Evolutionary conservation across 2,888 invertebrate species (phyloP), one percentile per base, ranked within the genome.

Genomic region (Tethea ocularis): DNA sequence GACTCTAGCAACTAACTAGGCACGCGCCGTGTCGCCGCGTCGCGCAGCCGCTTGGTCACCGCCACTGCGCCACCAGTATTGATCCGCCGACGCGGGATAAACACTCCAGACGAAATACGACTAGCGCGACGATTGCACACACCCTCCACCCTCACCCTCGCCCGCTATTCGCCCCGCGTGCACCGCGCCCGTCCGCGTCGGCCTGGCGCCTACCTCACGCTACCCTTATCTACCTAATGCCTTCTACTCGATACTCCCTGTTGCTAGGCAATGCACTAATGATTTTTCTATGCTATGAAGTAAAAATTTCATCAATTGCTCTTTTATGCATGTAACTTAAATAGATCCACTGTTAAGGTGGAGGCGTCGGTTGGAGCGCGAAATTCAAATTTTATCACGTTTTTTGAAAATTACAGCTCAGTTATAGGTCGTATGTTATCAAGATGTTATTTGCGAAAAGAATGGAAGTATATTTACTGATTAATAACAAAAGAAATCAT

Each of bases 61-160:
- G 91, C 86, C 91, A 93, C 91, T 93, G 91, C 93, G 92, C 92
- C 92, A 93, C 86, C 89, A 77, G 91, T 93, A 92, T 93, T 89
- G 93, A 92, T 92, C 93, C 88, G 86, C 75, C 92, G 87, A 84
- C 90, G 88, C 90, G 92, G 92, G 91, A 92, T 91, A 89, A 91
- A 90, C 91, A 89, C 89, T 91, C 93, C 91, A 93, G 91, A 93
- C 93, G 90, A 89, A 91, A 91, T 92, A 92, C 91, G 88, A 88
- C 91, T 83, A 88, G 88, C 87, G 87, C 90, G 88, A 87, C 88
- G 86, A 86, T 87, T 87, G 89, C 89, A 88, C 88, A 87, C 88
- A 84, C 89, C 88, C 89, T 86, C 80, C 84, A 72, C 85, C 85
- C 86, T 78, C 73, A 67, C 61, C 85, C 86, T 77, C 73, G 67